A percentile compares a stretch with the other conserved stretches of the same genome.
Conservation (phyloP, 2,113 vertebrate species). For the Gavialis gangeticus region DNA sequence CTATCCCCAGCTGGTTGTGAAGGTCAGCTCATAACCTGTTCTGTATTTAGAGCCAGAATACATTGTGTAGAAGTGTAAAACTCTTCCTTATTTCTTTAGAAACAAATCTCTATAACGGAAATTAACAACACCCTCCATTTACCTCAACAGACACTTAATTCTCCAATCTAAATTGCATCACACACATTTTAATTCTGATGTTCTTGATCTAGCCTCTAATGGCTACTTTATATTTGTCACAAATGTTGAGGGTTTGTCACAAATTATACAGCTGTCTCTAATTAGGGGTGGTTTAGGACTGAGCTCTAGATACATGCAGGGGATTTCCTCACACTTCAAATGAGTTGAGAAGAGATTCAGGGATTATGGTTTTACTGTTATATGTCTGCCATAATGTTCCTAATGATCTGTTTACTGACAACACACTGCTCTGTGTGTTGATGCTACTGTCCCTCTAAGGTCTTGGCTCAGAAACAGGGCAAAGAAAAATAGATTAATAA, state of each 20-base stretch:
- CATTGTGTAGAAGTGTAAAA: neutral
- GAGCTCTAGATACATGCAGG: neutral
- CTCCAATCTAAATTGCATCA: neutral
- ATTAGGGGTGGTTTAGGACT: neutral
- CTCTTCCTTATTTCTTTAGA: neutral
- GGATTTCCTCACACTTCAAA: neutral
- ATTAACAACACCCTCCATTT: neutral
- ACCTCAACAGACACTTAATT: neutral
- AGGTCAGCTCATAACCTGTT: neutral
- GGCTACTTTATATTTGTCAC: neutral
- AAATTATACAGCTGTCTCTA: neutral
- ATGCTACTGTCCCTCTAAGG: neutral
- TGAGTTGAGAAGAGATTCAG: neutral
- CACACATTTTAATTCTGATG: neutral
- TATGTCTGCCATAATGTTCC: neutral
- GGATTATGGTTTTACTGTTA: constrained; percentile 3
- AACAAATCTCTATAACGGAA: neutral
- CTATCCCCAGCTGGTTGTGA: too few relatives aligned
- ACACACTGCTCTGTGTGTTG: neutral
- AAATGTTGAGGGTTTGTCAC: neutral
- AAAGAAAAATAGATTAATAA: neutral
- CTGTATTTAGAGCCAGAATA: neutral
- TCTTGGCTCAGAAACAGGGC: neutral
- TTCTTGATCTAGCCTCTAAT: neutral
- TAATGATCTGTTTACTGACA: neutral